Evolutionary conservation across 2,797 vertebrate species (phyloP), one percentile per base, ranked within the genome.

Genomic region (Cossypha polioptera): DNA sequence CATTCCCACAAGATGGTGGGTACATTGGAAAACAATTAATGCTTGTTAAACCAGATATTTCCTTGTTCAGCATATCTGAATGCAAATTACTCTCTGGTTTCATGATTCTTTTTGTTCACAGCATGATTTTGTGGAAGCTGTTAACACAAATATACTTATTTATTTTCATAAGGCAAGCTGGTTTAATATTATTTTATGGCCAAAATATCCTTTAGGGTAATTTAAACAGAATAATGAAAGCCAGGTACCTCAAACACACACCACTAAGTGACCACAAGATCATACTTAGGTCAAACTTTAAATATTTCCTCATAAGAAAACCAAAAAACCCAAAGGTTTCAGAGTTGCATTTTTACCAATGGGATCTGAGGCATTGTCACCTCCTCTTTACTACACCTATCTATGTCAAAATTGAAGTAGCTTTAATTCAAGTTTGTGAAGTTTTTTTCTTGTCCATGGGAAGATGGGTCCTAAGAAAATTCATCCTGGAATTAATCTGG

Each of bases 241-340:
- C 7, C 51, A 63, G 17, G 11, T 57, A 63, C 24, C 19, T 57
- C 48, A 80, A 81, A 36, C 5, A 36, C 0, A 1, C 24, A 15
- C 47, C 47, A 28, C 10, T 65, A 47, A 78, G 33, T 0, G 0
- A 65, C 16, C 24, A 63, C 1, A 29, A 11, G 48, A 59, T 7
- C 40, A 26, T 29, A 29, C 36, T 74, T 36, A 10, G 7, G 25
- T 21, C 61, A 55, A 76, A 38, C 12, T 54, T 71, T 16, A 76
- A 58, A 14, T 48, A 76, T 55, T 79, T 76, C 10, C 14, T 66
- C 8, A 35, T 35, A 26, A 3, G 20, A 33, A 63, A 65, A 45
- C 1, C 0, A 7, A 53, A 45, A 66, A 18, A 7, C 10, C 6
- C 6, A 33, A 13, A 43, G 7, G 20, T 38, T 45, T 73, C 16